Base-by-base conservation (phyloP, 2,888 invertebrate species). In the Drosophila rubida region DNA sequence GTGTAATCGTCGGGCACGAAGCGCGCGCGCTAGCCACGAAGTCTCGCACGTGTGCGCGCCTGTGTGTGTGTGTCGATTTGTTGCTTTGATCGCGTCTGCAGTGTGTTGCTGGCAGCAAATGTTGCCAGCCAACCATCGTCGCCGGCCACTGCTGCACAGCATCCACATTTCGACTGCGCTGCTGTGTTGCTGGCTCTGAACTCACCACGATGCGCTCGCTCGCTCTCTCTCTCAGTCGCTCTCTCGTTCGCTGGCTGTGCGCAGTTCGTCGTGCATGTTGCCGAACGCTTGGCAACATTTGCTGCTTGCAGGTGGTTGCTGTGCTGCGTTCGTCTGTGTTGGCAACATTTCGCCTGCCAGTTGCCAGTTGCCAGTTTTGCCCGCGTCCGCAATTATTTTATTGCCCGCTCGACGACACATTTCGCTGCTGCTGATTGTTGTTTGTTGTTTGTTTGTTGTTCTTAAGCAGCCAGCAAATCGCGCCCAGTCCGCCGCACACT, bases 11-110 rank as follows among this genome's bases (percentile, higher is more conserved):
- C 58, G 50, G 37, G 41, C 65, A 66, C 66, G 61, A 63, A 68
- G 73, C 72, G 69, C 61, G 69, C 75, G 78, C 68, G 55, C 42
- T 59, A 65, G 61, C 62, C 61, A 71, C 79, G 75, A 75, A 77
- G 63, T 51, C 65, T 9, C 22, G 55, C 19, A 35, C 30, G 54
- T 46, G 50, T 49, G 44, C 55, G 50, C 44, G 44, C 61, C 61
- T 59, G 59, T 44, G 30, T 13, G 19, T 39, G 41, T 35, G n/a
- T 16, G 22, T 32, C n/a, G n/a, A n/a, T 23, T 27, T 49, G 63
- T 49, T 53, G 50, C 51, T 58, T 69, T 51, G 73, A 74, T 74
- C 72, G 78, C 62, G 65, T 63, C 77, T 67, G 63, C 66, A 49
- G 49, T 61, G 54, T 39, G 32, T 46, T 61, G 37, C 59, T 49